phyloP scores from a whole-genome alignment of 2,797 vertebrate genomes.

The Enteromius unitaeniatus region DNA sequence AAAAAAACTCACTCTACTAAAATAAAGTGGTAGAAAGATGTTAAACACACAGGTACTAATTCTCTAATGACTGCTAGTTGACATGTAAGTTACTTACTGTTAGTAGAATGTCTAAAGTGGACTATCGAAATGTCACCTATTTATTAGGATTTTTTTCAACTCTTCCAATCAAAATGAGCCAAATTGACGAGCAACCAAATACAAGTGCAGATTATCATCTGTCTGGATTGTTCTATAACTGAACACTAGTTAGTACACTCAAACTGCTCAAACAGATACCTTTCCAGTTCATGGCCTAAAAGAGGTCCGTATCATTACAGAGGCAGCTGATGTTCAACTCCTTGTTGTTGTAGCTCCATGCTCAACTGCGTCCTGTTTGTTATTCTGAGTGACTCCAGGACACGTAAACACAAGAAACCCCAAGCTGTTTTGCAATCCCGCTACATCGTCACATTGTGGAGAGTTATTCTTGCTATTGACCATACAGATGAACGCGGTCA shows the following conservation, averaged over 20 bases:
- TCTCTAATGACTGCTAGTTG: too few species aligned
- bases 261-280: not conserved
- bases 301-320: not conserved
- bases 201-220: not conserved
- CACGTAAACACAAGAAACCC: constrained; percentile 48
- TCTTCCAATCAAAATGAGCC: not conserved
- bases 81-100: too few species aligned
- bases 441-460: constrained; percentile 25
- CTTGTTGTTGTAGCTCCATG: constrained; percentile 9
- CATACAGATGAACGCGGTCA: constrained; percentile 27
- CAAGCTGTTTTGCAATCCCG: constrained; percentile 27
- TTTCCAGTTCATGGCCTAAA: not conserved
- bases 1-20: not conserved
- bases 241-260: not conserved
- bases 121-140: too few species aligned
- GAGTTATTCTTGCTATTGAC: constrained; percentile 50
- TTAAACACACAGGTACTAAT: too few species aligned
- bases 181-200: not conserved
- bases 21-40: too few species aligned
- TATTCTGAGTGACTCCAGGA: constrained; percentile 41
- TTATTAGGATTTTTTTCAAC: not conserved
- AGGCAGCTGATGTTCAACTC: constrained; percentile 19
- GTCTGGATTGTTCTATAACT: not conserved
- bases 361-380: constrained; percentile 53
- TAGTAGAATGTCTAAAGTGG: too few species aligned